phyloP scores from a whole-genome alignment of 2,113 vertebrate genomes.

The Epinephelus lanceolatus region DNA sequence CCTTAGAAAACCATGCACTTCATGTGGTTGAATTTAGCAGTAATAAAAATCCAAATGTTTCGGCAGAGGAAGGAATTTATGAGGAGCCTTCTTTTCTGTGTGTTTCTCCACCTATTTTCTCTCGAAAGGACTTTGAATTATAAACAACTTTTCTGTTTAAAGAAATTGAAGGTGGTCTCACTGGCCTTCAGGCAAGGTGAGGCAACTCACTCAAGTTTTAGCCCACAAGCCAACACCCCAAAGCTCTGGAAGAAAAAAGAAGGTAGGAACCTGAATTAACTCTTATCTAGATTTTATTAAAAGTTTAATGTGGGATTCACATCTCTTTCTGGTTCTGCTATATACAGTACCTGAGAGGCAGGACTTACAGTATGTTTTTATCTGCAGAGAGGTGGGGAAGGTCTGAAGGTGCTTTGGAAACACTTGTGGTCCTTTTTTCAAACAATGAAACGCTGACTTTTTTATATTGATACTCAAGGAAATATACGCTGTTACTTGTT shows the following conservation, averaged over 20 bases:
- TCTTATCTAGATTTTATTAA: background rate
- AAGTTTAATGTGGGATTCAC: background rate
- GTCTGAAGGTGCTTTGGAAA: background rate
- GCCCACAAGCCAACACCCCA: background rate
- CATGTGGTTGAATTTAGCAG: background rate
- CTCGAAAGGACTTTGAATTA: background rate
- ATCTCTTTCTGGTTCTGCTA: background rate
- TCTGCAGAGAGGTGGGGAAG: background rate
- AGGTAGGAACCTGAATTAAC: background rate
- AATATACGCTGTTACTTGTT: background rate
- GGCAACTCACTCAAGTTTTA: background rate
- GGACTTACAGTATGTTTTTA: background rate
- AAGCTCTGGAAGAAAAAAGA: background rate
- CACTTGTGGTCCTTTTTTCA: background rate
- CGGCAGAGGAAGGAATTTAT: background rate
- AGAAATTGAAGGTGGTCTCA: background rate
- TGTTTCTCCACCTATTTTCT: background rate
- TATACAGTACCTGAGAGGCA: background rate
- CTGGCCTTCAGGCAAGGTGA: background rate
- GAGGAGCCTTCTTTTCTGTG: background rate
- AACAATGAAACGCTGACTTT: background rate
- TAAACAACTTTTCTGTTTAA: background rate
- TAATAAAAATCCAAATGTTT: background rate
- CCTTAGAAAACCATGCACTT: background rate
- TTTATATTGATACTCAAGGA: background rate